Evolutionary conservation across 2,888 invertebrate species (phyloP).

Genomic region (Liodrosophila aerea): DNA sequence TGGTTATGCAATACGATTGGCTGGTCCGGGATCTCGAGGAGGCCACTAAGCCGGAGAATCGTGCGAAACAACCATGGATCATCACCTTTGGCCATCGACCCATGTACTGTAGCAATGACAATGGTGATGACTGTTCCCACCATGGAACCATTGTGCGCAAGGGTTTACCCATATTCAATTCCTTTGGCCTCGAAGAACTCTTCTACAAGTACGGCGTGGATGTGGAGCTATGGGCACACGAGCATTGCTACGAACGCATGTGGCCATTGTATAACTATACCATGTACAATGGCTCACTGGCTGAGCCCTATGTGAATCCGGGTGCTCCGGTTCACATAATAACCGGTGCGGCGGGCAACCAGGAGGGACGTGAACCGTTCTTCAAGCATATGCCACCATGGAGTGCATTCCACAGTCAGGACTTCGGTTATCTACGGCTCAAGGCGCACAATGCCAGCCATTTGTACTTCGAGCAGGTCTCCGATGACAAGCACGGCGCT

Average conservation of each 20-base stretch:
- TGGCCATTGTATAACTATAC: slow-evolving; percentile 96
- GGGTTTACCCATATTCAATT: slow-evolving; percentile 86
- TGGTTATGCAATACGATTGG: slow-evolving; percentile 93
- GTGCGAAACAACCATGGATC: slow-evolving; percentile 90
- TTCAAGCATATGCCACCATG: slow-evolving; percentile 85
- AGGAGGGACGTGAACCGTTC: slow-evolving; percentile 92
- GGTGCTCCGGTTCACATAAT: slow-evolving; percentile 95
- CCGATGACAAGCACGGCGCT: slow-evolving; percentile 87
- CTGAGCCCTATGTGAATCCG: slow-evolving; percentile 84
- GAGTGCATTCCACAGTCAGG: slow-evolving; percentile 92
- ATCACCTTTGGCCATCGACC: slow-evolving; percentile 92
- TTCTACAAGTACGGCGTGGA: slow-evolving; percentile 96
- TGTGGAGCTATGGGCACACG: slow-evolving; percentile 97
- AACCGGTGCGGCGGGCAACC: slow-evolving; percentile 94
- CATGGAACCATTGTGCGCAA: slow-evolving; percentile 86
- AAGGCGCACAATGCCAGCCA: slow-evolving; percentile 91
- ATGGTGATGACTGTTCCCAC: slow-evolving; percentile 90
- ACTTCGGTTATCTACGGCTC: slow-evolving; percentile 96
- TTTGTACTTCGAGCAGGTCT: slow-evolving; percentile 93
- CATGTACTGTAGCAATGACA: slow-evolving; percentile 94
- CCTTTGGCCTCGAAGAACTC: slow-evolving; percentile 91
- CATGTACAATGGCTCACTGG: slow-evolving; percentile 86
- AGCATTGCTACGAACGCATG: slow-evolving; percentile 97
- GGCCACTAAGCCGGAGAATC: slow-evolving; percentile 89
- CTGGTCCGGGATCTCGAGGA: slow-evolving; percentile 89